Evolutionary conservation across 2,113 vertebrate species (phyloP).

Genomic region (Nesoenas mayeri): DNA sequence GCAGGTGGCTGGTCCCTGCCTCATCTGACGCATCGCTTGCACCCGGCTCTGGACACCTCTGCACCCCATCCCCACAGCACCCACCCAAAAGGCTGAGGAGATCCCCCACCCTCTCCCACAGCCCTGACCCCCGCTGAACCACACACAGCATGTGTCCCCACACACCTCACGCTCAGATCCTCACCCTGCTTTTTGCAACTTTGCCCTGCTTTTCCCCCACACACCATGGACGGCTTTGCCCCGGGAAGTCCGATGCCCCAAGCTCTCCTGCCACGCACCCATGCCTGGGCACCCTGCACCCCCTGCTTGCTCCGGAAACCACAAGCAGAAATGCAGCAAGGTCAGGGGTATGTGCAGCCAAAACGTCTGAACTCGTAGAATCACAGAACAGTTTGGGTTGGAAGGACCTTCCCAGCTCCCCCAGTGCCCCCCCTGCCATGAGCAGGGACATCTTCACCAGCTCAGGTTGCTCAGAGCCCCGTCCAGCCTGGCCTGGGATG

Average conservation of each 20-base stretch:
- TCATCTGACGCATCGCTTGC: not conserved
- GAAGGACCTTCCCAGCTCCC: no score
- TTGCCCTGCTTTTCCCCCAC: not conserved
- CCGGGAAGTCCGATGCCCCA: fast-evolving
- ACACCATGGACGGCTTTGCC: fast-evolving
- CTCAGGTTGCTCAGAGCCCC: no score
- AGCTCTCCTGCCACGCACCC: no score
- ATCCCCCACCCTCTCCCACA: not conserved
- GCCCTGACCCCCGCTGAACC: not conserved
- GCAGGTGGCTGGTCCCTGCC: not conserved
- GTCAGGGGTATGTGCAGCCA: not conserved
- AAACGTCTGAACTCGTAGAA: not conserved
- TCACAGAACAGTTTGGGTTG: no score
- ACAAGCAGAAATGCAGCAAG: not conserved
- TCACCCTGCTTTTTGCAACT: not conserved
- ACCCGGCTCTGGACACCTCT: not conserved
- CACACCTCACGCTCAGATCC: not conserved
- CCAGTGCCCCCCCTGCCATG: no score
- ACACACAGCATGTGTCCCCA: fast-evolving
- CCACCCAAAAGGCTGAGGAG: not conserved
- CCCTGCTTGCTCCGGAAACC: not conserved
- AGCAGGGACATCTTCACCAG: no score
- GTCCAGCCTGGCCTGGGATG: no score
- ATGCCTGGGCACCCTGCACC: fast-evolving
- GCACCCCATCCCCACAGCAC: not conserved